phyloP scores from a whole-genome alignment of 2,113 vertebrate species.

The Pterophyllum scalare region DNA sequence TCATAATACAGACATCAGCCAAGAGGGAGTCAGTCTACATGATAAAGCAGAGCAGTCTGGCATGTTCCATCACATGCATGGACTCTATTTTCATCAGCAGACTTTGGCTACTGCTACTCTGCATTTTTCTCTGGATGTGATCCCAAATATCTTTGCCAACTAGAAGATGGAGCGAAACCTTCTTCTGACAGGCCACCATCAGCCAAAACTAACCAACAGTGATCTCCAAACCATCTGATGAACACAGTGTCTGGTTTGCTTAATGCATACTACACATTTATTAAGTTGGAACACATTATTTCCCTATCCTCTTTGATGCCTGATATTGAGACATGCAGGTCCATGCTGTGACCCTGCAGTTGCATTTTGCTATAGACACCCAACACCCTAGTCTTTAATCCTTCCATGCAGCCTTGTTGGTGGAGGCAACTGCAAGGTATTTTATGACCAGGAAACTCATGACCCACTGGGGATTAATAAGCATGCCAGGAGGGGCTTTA shows the following conservation, averaged over 20 bases:
- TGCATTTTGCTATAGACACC: conserved; percentile 56
- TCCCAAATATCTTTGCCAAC: conserved; percentile 10
- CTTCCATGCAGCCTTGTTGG: background rate
- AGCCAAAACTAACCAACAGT: conserved; percentile 8
- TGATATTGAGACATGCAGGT: conserved; percentile 53
- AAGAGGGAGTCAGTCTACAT: conserved; percentile 39
- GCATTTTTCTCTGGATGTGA: conserved; percentile 21
- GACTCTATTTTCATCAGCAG: conserved; percentile 2
- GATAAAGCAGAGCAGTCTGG: conserved; percentile 31
- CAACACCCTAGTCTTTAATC: conserved; percentile 61
- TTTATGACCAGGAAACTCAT: conserved; percentile 50
- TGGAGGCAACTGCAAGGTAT: conserved; percentile 35
- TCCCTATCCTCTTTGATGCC: conserved; percentile 63
- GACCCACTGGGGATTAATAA: conserved; percentile 58
- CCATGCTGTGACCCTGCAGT: conserved; percentile 53
- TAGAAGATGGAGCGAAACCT: background rate
- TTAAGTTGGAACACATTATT: conserved; percentile 14
- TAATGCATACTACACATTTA: conserved; percentile 30
- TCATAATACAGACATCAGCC: conserved; percentile 47
- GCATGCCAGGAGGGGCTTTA: conserved; percentile 35
- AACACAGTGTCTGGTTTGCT: conserved; percentile 10
- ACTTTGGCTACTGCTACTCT: conserved; percentile 22
- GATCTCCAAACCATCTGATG: conserved; percentile 42
- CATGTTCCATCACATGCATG: conserved; percentile 6
- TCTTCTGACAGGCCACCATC: conserved; percentile 13